Conservation (phyloP, 2,797 vertebrate genomes). For the Sebastes hubbsi region DNA sequence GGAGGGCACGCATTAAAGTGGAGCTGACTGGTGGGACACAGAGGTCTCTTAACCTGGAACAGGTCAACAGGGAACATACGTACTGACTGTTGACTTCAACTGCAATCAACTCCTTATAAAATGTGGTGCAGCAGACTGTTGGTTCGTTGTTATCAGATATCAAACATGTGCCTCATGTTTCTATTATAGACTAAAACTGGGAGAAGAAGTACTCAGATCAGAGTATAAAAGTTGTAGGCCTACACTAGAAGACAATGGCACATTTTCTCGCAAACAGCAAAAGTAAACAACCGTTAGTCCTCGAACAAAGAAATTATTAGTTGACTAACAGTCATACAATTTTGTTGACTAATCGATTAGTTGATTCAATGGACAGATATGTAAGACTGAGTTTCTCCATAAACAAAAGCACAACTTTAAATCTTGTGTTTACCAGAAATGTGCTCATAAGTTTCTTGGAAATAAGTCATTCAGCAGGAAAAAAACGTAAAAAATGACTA, state of each 20-base stretch:
- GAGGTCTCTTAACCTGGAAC: conserved; percentile 27
- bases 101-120: background rate
- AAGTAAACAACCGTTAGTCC: background rate
- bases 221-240: accelerated
- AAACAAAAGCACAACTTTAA: no score
- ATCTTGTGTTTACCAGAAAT: no score
- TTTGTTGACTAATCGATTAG: no score
- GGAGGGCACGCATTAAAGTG: conserved; percentile 26
- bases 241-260: background rate
- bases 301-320: no score
- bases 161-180: background rate
- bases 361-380: no score
- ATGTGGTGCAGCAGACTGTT: conserved; percentile 8
- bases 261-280: background rate
- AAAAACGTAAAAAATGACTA: accelerated
- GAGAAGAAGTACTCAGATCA: background rate
- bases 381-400: no score
- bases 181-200: background rate
- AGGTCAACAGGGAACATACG: conserved; percentile 10
- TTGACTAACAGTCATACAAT: accelerated
- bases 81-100: background rate
- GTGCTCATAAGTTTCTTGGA: no score
- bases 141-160: background rate
- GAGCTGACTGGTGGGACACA: conserved; percentile 4
- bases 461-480: no score